Conservation (phyloP, 2,113 vertebrate genomes). For the Noctilio leporinus region DNA sequence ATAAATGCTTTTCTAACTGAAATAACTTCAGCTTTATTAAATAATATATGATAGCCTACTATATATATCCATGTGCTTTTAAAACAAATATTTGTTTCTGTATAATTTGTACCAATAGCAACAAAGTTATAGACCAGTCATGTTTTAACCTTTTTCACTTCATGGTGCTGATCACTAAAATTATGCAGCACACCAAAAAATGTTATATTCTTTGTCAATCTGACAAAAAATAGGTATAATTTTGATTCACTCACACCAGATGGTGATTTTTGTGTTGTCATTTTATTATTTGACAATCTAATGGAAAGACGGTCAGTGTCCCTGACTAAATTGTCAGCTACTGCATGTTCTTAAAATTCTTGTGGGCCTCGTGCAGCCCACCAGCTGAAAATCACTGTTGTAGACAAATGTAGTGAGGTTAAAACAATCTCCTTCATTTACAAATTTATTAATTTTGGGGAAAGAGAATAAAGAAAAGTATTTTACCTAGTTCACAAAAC, state of each 20-base stretch:
- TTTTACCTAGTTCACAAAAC: background rate
- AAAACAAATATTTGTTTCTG: conserved; percentile 15
- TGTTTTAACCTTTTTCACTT: background rate
- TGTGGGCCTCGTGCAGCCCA: background rate
- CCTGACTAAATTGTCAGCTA: background rate
- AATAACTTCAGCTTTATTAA: background rate
- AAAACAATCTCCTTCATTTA: background rate
- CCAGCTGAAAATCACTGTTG: background rate
- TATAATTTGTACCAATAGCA: background rate
- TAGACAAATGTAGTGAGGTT: background rate
- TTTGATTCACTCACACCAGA: background rate
- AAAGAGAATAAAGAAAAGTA: background rate
- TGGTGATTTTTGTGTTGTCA: background rate
- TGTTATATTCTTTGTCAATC: background rate
- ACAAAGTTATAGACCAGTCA: background rate
- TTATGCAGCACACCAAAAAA: background rate
- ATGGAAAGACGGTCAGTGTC: background rate
- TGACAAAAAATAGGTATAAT: background rate
- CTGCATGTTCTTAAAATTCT: background rate
- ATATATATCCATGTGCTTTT: background rate
- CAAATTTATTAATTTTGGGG: background rate
- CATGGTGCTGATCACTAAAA: background rate
- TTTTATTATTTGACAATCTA: background rate
- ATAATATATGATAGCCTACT: background rate
- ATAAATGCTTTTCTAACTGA: background rate